Evolutionary conservation across 2,888 invertebrate species (phyloP).

Genomic region (Morinoia aosen): DNA sequence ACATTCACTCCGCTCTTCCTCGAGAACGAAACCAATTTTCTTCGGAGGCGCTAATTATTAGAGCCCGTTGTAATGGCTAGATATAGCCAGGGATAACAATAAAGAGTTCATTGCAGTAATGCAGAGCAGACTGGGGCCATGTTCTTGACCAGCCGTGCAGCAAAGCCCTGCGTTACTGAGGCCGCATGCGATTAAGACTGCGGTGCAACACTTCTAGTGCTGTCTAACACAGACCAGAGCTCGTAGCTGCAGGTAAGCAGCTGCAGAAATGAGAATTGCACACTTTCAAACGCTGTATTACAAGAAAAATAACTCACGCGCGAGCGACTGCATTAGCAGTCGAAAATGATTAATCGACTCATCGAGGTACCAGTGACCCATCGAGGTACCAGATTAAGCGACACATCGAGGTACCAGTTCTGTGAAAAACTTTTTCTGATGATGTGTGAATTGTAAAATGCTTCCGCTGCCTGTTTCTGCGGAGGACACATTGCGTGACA

Average conservation of each 20-base stretch:
- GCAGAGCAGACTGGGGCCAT: background rate
- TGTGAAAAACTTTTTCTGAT: background rate
- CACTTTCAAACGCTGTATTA: background rate
- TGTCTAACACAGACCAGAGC: background rate
- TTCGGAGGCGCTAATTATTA: conserved; percentile 1
- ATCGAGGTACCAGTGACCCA: background rate
- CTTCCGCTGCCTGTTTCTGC: background rate
- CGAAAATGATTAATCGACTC: background rate
- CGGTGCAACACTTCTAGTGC: background rate
- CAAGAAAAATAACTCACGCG: background rate
- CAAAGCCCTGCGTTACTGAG: background rate
- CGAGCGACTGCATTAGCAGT: background rate
- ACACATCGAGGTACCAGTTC: too few species aligned
- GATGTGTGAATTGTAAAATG: background rate
- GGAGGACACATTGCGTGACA: background rate
- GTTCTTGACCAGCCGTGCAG: background rate
- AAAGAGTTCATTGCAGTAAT: background rate
- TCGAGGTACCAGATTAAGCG: too few species aligned
- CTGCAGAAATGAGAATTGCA: background rate
- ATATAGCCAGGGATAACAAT: background rate
- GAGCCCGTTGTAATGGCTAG: background rate
- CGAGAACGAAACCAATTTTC: background rate
- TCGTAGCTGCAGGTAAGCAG: background rate
- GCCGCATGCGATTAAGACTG: background rate
- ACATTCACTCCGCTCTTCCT: background rate